Percentiles rank a stretch among this genome's conserved stretches.
phyloP scores from a whole-genome alignment of 2,113 vertebrate genomes.

The Elephantulus edwardii region DNA sequence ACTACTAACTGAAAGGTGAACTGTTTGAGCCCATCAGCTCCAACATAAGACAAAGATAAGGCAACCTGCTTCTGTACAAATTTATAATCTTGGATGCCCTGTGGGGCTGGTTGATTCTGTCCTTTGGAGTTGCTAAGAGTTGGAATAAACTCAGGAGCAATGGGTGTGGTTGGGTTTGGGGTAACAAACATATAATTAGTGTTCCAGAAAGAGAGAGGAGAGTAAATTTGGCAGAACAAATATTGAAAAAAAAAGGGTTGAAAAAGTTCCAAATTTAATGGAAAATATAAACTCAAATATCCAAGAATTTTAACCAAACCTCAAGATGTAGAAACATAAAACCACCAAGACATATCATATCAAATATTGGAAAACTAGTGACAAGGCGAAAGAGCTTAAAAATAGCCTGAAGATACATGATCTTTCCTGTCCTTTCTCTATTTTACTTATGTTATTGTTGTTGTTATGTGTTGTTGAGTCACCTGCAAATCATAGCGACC shows the following conservation, averaged over 20 bases:
- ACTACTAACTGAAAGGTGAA: background rate
- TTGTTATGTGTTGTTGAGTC: no score
- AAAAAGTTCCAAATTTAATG: conserved; percentile 12
- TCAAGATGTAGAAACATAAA: background rate
- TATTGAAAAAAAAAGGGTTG: background rate
- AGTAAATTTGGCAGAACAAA: background rate
- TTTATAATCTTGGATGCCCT: background rate
- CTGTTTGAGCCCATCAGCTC: background rate
- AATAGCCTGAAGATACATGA: background rate
- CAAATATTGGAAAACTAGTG: background rate
- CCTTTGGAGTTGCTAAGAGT: background rate
- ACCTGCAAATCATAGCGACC: no score
- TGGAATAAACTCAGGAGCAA: background rate
- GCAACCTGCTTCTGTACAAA: background rate
- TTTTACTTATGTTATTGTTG: no score
- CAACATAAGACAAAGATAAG: background rate
- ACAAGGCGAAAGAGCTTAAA: background rate
- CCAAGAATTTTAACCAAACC: background rate
- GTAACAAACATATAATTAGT: background rate
- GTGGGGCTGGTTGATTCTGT: background rate
- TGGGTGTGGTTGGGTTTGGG: background rate
- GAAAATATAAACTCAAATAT: conserved; percentile 28
- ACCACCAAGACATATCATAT: background rate
- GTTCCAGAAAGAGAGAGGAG: background rate
- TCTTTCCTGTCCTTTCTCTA: no score